These are phyloP conservation scores for Tetramorium simillimum DNA, from an alignment of 1,140 invertebrate genomes.

Conservation along the genomic window DNA sequence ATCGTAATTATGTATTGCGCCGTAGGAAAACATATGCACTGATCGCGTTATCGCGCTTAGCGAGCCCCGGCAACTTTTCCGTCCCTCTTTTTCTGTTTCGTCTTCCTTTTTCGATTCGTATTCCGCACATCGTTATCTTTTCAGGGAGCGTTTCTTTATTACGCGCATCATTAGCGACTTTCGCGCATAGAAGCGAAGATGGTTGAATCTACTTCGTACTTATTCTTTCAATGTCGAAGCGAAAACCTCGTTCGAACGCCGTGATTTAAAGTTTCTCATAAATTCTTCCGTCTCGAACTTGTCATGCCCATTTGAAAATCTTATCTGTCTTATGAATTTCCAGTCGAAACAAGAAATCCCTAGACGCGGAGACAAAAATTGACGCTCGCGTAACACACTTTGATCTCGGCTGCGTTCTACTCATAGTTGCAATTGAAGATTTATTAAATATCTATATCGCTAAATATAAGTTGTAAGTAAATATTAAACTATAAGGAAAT, in stretches of 20 bases:
- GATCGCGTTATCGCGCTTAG: conserved; percentile 1
- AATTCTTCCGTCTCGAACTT: conserved; percentile 12
- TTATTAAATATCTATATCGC: too few species aligned
- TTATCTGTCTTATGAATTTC: conserved; percentile 39
- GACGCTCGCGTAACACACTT: background rate
- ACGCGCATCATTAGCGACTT: background rate
- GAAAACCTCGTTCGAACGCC: background rate
- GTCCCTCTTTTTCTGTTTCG: background rate
- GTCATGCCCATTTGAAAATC: conserved; percentile 13
- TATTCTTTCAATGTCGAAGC: conserved; percentile 6
- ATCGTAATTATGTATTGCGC: conserved; percentile 77
- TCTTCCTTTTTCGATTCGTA: background rate
- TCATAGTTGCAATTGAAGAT: background rate
- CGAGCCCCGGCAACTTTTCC: background rate
- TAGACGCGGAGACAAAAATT: conserved; percentile 13
- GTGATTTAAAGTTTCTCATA: conserved; percentile 28
- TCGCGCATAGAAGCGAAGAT: background rate
- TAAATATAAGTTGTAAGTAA: too few species aligned
- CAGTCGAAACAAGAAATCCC: conserved; percentile 41
- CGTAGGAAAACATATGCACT: background rate
- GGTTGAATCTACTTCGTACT: conserved; percentile 31
- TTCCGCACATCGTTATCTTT: background rate
- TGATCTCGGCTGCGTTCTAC: background rate
- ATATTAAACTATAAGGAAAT: too few species aligned
- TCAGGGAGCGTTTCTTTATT: conserved; percentile 25